These are phyloP conservation scores for Erebia aethiops DNA, from an alignment of 2,888 invertebrate genomes.

Conservation along the genomic window DNA sequence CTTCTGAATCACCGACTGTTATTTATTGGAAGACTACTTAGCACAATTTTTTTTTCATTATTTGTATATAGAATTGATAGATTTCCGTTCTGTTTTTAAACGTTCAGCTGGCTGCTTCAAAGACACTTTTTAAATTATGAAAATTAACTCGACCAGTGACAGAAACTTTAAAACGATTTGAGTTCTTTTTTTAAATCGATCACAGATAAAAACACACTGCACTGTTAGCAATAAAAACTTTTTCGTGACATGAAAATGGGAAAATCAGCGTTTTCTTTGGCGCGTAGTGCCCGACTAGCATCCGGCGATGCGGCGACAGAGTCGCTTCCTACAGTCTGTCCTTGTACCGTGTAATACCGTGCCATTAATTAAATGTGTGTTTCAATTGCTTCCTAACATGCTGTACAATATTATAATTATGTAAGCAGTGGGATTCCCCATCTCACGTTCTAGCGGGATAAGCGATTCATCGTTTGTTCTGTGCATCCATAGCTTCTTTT, in stretches of 20 bases:
- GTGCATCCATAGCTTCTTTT: too few relatives aligned
- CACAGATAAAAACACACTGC: background rate
- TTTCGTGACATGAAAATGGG: slow-evolving; percentile 22
- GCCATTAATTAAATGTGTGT: slow-evolving; percentile 39
- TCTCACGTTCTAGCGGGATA: background rate
- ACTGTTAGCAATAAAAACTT: slow-evolving; percentile 7
- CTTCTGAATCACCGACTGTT: background rate
- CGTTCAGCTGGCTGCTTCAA: background rate
- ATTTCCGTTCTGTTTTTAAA: background rate
- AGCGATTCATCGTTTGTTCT: background rate
- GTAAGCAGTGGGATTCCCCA: background rate
- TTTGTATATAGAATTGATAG: background rate
- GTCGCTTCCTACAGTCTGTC: slow-evolving; percentile 36
- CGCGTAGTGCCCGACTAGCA: slow-evolving; percentile 20
- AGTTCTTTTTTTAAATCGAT: background rate
- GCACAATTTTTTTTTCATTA: background rate
- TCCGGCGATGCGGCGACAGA: too few relatives aligned
- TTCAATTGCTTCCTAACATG: slow-evolving; percentile 40
- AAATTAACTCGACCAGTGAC: background rate
- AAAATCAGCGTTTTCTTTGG: slow-evolving; percentile 25
- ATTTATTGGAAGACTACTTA: background rate
- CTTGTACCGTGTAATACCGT: slow-evolving; percentile 34
- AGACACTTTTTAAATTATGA: background rate
- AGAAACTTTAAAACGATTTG: background rate
- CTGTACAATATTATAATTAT: background rate